These are phyloP conservation scores for Molossus alvarezi DNA, from an alignment of 2,797 vertebrate species.

Conservation along the genomic window DNA sequence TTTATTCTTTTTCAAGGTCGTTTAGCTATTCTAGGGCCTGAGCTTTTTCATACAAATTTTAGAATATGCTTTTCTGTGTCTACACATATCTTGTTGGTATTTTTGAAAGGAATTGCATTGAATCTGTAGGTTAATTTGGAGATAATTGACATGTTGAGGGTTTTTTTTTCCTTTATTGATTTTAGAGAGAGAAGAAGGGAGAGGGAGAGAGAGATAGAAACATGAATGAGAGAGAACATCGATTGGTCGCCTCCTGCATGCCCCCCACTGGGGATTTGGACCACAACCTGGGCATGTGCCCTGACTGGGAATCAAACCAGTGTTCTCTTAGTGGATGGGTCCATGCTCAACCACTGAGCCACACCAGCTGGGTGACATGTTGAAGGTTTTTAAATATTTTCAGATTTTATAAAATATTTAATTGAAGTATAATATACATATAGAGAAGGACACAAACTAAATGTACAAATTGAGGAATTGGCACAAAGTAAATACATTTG, in stretches of 20 bases:
- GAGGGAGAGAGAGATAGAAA: too few species aligned
- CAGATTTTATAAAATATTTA: conserved; percentile 56
- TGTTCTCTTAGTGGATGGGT: too few species aligned
- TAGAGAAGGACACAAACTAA: conserved; percentile 30
- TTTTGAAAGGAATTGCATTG: conserved; percentile 60
- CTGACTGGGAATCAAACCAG: too few species aligned
- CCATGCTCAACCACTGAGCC: too few species aligned
- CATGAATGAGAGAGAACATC: too few species aligned
- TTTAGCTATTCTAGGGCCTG: conserved; percentile 44
- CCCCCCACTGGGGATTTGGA: too few species aligned
- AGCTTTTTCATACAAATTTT: conserved; percentile 63
- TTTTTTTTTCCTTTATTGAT: too few species aligned
- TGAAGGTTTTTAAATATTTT: conserved; percentile 28
- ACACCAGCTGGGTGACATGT: not conserved
- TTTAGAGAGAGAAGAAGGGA: too few species aligned
- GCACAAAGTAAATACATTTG: conserved; percentile 22
- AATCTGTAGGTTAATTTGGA: conserved; percentile 39
- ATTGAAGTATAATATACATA: conserved; percentile 20
- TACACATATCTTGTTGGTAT: conserved; percentile 19
- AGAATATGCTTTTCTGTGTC: conserved; percentile 57
- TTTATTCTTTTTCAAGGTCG: conserved; percentile 52
- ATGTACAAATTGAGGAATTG: conserved; percentile 43
- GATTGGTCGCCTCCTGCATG: too few species aligned
- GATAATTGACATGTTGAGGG: conserved; percentile 5
- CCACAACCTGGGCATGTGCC: too few species aligned